Percentiles rank a stretch among this genome's conserved stretches.
Evolutionary conservation across 2,888 invertebrate species (phyloP).

Genomic region (Torymus texanus): DNA sequence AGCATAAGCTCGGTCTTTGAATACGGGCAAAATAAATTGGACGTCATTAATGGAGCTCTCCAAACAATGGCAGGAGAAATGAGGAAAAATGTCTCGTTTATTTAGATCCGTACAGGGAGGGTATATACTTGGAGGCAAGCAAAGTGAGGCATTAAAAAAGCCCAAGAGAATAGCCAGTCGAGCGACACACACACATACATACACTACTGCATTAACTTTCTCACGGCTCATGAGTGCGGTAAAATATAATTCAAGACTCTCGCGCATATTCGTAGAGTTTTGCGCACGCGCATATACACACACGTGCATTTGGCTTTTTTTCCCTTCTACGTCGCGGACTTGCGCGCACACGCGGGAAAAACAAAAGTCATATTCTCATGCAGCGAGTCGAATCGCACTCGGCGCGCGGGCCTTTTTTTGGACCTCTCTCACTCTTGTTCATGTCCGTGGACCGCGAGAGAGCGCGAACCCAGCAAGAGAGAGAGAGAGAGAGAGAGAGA

Average conservation of each 20-base stretch:
- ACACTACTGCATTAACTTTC: not conserved
- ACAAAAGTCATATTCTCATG: constrained; percentile 33
- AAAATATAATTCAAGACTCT: not conserved
- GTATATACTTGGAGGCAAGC: too few relatives aligned
- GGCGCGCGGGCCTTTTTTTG: constrained; percentile 9
- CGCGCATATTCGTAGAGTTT: not conserved
- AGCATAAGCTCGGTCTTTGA: not conserved
- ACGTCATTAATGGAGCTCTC: constrained; percentile 1
- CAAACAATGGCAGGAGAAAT: constrained; percentile 9
- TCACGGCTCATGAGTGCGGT: not conserved
- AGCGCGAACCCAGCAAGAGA: not conserved
- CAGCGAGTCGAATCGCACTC: constrained; percentile 37
- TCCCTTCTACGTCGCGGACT: not conserved
- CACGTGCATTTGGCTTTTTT: constrained; percentile 17
- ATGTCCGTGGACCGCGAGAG: not conserved
- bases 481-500: constrained; percentile 12
- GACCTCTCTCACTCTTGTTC: constrained; percentile 3
- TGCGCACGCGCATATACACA: not conserved
- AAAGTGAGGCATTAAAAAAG: constrained; percentile 9
- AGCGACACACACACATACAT: not conserved
- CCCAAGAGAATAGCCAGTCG: not conserved
- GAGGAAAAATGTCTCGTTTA: constrained; percentile 9
- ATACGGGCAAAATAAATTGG: constrained; percentile 1
- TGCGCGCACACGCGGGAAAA: constrained; percentile 1
- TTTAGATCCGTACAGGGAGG: not conserved